Conservation (phyloP, 1,140 invertebrate species). For the Drosophila nigrodunni region DNA sequence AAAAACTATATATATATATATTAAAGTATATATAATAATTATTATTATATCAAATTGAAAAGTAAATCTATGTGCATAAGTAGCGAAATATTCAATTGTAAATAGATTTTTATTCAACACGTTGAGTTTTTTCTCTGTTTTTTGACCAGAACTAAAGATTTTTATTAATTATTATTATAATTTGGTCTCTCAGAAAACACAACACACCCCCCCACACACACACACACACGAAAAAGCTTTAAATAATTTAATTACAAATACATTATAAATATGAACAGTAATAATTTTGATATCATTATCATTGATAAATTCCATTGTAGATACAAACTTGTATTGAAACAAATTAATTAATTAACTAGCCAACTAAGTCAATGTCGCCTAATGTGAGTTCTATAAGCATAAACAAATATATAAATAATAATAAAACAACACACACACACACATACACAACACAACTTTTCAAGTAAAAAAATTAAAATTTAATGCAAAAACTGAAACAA, state of each 20-base stretch:
- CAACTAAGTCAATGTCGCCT: constrained; percentile 80
- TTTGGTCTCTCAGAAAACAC: constrained; percentile 35
- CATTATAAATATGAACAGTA: constrained; percentile 59
- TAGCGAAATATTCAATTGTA: constrained; percentile 78
- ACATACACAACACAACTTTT: constrained; percentile 39
- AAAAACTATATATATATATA: constrained; percentile 55
- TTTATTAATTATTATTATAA: constrained; percentile 21
- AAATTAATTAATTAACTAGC: constrained; percentile 64
- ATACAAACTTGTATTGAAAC: constrained; percentile 64
- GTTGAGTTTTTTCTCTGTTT: constrained; percentile 40
- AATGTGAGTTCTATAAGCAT: constrained; percentile 77
- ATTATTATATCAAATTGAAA: constrained; percentile 56
- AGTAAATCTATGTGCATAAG: constrained; percentile 69
- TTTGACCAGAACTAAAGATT: constrained; percentile 33
- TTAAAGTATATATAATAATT: constrained; percentile 21
- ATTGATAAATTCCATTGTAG: constrained; percentile 74
- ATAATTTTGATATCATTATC: constrained; percentile 77
- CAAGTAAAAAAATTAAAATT: constrained; percentile 21
- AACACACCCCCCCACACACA: constrained; percentile 36
- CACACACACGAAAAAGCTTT: constrained; percentile 69
- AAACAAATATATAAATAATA: constrained; percentile 48
- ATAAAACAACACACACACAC: constrained; percentile 17
- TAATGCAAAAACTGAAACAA: constrained; percentile 46
- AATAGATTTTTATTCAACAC: constrained; percentile 62
- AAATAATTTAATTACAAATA: constrained; percentile 82